Conservation (phyloP, 2,113 vertebrate species). For the Dermatemys mawii region DNA sequence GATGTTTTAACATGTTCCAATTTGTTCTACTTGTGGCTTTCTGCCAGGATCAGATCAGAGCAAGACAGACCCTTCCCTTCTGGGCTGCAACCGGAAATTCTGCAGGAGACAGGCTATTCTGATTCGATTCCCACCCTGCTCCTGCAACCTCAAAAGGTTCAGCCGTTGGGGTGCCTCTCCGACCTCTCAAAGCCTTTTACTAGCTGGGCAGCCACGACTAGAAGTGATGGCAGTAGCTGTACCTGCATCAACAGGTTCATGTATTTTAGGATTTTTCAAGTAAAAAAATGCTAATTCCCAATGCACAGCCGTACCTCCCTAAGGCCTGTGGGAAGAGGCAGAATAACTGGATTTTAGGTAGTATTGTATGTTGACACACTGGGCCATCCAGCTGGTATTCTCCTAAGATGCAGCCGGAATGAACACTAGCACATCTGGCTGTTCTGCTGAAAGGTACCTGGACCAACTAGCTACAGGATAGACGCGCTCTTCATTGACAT, state of each 20-base stretch:
- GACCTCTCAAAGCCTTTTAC: background rate
- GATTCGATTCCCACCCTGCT: background rate
- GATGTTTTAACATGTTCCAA: background rate
- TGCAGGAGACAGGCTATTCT: background rate
- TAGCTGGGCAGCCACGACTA: background rate
- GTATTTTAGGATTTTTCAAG: background rate
- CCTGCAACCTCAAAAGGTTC: background rate
- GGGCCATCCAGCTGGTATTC: fast-evolving
- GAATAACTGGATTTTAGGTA: background rate
- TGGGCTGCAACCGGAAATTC: background rate
- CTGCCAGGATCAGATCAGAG: background rate
- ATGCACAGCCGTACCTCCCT: background rate
- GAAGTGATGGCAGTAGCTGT: background rate
- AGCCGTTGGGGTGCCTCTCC: background rate
- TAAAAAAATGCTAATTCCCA: background rate
- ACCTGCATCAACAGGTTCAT: background rate
- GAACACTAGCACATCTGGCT: background rate
- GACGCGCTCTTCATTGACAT: background rate
- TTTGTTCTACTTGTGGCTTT: background rate
- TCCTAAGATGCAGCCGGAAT: background rate
- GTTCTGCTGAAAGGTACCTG: background rate
- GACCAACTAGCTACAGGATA: background rate
- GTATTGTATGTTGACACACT: background rate
- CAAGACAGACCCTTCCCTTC: background rate
- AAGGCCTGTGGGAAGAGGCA: background rate